phyloP scores from a whole-genome alignment of 2,113 vertebrate species.

The Turdus rufiventris region DNA sequence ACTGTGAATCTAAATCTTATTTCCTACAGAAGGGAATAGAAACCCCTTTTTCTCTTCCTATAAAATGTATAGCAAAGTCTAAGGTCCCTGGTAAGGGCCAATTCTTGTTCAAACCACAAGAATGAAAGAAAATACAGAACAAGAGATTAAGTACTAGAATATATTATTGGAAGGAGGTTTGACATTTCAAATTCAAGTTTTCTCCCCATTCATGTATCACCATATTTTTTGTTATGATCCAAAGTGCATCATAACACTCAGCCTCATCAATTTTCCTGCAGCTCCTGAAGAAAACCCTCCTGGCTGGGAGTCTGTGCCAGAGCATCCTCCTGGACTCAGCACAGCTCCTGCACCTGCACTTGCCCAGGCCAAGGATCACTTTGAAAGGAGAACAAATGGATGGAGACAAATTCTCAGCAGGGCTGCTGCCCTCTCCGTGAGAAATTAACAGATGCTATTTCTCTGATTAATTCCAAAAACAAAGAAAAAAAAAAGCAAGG shows the following conservation, averaged over 20 bases:
- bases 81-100: not conserved
- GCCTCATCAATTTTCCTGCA: not conserved
- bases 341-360: not conserved
- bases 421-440: not conserved
- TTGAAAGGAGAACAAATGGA: not conserved
- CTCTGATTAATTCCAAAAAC: not conserved
- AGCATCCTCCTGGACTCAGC: not conserved
- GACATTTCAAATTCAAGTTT: not conserved
- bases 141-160: not conserved
- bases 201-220: not conserved
- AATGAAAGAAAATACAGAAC: not conserved
- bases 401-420: not conserved
- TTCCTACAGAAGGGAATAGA: not conserved
- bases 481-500: not conserved
- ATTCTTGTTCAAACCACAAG: not conserved
- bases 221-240: not conserved
- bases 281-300: not conserved
- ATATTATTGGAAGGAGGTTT: not conserved
- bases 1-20: not conserved
- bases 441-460: not conserved
- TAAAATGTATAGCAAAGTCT: not conserved
- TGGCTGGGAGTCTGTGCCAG: not conserved
- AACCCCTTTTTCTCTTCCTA: not conserved
- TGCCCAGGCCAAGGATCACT: not conserved
- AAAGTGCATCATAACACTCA: not conserved